Evolutionary conservation across 1,140 invertebrate species (phyloP).

Genomic region (Cephus cinctus): DNA sequence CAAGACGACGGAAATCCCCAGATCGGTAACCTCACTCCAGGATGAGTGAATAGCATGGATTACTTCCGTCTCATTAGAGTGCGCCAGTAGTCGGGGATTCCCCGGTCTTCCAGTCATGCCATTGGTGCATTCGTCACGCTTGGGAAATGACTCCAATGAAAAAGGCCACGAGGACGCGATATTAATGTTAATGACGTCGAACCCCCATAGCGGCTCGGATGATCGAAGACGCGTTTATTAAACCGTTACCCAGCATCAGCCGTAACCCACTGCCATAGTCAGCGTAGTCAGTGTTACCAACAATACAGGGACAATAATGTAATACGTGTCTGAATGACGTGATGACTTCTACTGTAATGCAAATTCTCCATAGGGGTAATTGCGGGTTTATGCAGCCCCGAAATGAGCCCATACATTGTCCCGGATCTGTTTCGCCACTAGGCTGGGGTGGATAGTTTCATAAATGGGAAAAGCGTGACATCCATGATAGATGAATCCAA

Average conservation of each 20-base stretch:
- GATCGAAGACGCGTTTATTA: conserved; percentile 14
- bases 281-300: not conserved
- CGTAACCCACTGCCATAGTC: not conserved
- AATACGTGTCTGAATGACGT: too few relatives aligned
- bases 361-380: too few relatives aligned
- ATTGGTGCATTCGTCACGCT: conserved; percentile 14
- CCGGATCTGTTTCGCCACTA: too few relatives aligned
- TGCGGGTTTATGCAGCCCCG: too few relatives aligned
- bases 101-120: not conserved
- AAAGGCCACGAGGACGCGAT: conserved; percentile 4
- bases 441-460: too few relatives aligned
- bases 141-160: not conserved
- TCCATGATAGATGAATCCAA: too few relatives aligned
- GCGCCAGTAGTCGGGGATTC: not conserved
- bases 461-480: too few relatives aligned
- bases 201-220: not conserved
- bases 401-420: too few relatives aligned
- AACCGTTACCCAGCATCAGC: too few relatives aligned
- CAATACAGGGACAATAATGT: not conserved
- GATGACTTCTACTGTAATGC: too few relatives aligned
- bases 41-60: conserved; percentile 14
- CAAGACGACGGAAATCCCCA: not conserved
- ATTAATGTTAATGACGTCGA: not conserved
- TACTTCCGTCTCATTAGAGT: conserved; percentile 21
- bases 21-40: not conserved